Conservation (phyloP, 2,113 vertebrate genomes). For the Scartelaos histophorus region DNA sequence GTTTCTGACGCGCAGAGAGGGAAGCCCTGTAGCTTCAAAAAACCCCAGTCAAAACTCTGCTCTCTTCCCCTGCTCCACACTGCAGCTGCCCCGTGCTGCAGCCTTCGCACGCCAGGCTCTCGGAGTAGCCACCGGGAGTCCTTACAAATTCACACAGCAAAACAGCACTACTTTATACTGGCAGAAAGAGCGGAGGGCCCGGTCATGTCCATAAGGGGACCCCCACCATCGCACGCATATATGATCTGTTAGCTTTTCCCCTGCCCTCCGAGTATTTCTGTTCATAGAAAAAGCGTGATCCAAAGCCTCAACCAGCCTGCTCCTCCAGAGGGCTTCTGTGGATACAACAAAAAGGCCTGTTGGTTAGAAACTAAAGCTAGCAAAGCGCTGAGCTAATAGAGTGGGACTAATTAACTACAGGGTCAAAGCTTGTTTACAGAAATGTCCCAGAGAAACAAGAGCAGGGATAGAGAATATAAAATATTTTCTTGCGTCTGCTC, state of each 20-base stretch:
- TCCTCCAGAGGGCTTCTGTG: constrained; percentile 58
- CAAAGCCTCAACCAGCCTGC: constrained; percentile 37
- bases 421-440: constrained; percentile 59
- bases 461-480: constrained; percentile 44
- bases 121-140: constrained; percentile 64
- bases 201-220: constrained; percentile 56
- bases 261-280: constrained; percentile 55
- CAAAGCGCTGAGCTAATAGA: constrained; percentile 66
- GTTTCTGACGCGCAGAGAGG: constrained; percentile 58
- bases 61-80: constrained; percentile 35
- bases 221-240: constrained; percentile 42
- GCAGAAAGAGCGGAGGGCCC: constrained; percentile 50
- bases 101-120: constrained; percentile 64
- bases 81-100: constrained; percentile 55
- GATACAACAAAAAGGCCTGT: constrained; percentile 59
- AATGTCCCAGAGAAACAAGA: constrained; percentile 49
- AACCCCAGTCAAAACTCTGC: constrained; percentile 69
- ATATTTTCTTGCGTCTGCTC: constrained; percentile 55
- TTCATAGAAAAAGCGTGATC: constrained; percentile 46
- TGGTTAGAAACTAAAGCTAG: constrained; percentile 56
- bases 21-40: constrained; percentile 81
- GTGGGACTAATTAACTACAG: constrained; percentile 66
- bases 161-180: constrained; percentile 61
- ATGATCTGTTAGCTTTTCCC: constrained; percentile 70
- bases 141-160: constrained; percentile 67